Conservation (phyloP, 2,888 invertebrate genomes). For the Bombylius discolor region DNA sequence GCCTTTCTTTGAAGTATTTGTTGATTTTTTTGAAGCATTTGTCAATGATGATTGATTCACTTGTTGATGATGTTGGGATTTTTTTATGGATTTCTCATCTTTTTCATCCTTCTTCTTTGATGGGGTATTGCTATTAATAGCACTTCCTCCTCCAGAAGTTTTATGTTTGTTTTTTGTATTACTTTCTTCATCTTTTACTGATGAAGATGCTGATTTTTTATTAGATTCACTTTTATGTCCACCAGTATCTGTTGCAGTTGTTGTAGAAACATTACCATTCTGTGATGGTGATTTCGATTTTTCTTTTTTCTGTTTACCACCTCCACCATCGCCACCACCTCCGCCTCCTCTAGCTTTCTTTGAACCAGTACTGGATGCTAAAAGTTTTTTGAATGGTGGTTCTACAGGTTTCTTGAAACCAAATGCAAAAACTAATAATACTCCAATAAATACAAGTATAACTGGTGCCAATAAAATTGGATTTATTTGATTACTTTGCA, state of each 20-base stretch:
- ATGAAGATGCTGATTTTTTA: not conserved
- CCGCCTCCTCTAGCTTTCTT: not conserved
- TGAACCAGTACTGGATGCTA: not conserved
- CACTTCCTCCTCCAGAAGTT: not conserved
- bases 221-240: not conserved
- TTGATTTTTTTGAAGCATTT: not conserved
- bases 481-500: not conserved
- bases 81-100: not conserved
- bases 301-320: not conserved
- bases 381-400: slow-evolving; percentile 4
- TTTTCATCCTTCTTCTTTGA: not conserved
- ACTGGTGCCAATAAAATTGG: slow-evolving; percentile 6
- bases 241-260: not conserved
- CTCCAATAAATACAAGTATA: slow-evolving; percentile 3
- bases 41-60: not conserved
- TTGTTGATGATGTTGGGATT: not conserved
- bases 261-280: not conserved
- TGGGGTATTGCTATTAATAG: no score
- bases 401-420: slow-evolving; percentile 9
- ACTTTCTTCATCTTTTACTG: not conserved
- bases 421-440: slow-evolving; percentile 8
- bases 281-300: not conserved
- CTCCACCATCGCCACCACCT: not conserved
- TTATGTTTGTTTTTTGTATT: not conserved
- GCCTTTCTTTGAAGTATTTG: not conserved